A percentile compares a stretch with the other conserved stretches of the same genome.
phyloP scores from a whole-genome alignment of 2,113 vertebrate genomes.

The Peromyscus maniculatus region DNA sequence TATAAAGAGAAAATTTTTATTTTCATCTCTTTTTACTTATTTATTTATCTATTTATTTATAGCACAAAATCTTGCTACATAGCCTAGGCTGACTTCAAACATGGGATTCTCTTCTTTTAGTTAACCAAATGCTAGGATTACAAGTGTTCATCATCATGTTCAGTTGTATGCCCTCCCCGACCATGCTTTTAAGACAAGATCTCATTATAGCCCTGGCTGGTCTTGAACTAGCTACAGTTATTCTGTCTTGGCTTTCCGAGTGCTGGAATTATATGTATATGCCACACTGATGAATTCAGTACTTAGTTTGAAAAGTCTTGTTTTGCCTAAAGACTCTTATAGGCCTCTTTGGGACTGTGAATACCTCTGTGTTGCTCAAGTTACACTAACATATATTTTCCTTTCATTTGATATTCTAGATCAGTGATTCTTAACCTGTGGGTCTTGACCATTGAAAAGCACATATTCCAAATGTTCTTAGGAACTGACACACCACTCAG shows the following conservation, averaged over 20 bases:
- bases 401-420: not conserved
- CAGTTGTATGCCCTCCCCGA: not conserved
- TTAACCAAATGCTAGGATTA: not conserved
- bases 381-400: not conserved
- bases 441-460: not conserved
- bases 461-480: not conserved
- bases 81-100: not conserved
- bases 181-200: not conserved
- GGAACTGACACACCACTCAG: not conserved
- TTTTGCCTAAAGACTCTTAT: constrained; percentile 4
- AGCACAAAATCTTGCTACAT: not conserved
- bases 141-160: not conserved
- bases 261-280: not conserved
- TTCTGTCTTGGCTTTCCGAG: not conserved
- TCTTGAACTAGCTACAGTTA: not conserved
- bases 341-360: not conserved
- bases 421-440: no score
- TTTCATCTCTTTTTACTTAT: not conserved
- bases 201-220: not conserved
- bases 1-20: not conserved
- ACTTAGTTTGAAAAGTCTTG: not conserved
- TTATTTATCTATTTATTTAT: not conserved
- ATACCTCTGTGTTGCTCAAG: not conserved
- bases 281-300: not conserved
- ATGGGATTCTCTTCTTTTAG: not conserved